Percentiles rank a stretch among this genome's conserved stretches.
These are phyloP conservation scores for Hydrolagus affinis DNA, from an alignment of 2,113 vertebrate genomes.

Conservation along the genomic window DNA sequence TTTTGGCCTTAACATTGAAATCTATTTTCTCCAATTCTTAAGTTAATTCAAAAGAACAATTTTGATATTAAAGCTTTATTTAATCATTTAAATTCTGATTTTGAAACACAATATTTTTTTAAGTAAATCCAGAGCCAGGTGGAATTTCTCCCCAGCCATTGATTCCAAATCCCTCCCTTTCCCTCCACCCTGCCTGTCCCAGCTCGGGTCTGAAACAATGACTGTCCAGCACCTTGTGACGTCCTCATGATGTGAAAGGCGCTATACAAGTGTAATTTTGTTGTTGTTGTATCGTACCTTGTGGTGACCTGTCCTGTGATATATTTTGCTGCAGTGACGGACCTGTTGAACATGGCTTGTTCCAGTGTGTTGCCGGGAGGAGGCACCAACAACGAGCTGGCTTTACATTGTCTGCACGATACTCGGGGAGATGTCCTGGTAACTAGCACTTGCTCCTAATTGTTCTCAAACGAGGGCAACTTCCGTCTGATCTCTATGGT, in stretches of 20 bases:
- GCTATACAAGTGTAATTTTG: too few species aligned
- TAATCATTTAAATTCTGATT: neutral
- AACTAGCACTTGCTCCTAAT: slow-evolving; percentile 22
- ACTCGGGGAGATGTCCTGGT: slow-evolving; percentile 55
- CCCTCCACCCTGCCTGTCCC: too few species aligned
- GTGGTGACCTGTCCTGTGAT: neutral
- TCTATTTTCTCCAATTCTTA: too few species aligned
- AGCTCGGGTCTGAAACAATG: too few species aligned
- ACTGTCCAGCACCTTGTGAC: too few species aligned
- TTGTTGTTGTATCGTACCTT: neutral
- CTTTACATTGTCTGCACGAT: slow-evolving; percentile 60
- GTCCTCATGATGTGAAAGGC: too few species aligned
- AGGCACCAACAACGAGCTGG: slow-evolving; percentile 60
- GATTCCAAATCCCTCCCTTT: too few species aligned
- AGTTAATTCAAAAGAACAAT: too few species aligned
- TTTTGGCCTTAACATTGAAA: too few species aligned
- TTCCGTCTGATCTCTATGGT: too few species aligned
- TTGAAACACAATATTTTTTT: neutral
- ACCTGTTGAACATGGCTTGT: slow-evolving; percentile 57
- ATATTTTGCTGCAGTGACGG: slow-evolving; percentile 43
- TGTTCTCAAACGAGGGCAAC: too few species aligned
- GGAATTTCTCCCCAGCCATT: neutral
- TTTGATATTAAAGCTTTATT: neutral
- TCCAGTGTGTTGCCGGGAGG: slow-evolving; percentile 61
- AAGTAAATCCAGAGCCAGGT: too few species aligned